Evolutionary conservation across 2,888 invertebrate species (phyloP), one percentile per base, ranked within the genome.

Genomic region (Acanthosepion esculentum): DNA sequence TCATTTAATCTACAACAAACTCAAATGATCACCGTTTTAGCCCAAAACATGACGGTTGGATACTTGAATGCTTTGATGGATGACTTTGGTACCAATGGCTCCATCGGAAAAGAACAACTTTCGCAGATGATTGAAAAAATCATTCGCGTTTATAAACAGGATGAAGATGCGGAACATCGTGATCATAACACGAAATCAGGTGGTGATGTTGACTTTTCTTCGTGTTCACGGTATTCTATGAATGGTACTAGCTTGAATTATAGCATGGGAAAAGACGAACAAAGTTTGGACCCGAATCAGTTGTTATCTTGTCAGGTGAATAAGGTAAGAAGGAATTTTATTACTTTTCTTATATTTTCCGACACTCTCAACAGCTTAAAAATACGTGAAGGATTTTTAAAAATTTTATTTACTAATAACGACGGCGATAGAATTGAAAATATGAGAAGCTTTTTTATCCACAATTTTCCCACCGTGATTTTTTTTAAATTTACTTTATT

Each of bases 71-170:
- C 48, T 1, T n/a, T 93, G 20, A 93, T 93, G 53, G 18, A 50
- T 1, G 18, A 53, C n/a, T 93, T 50, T 48, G 93, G 93, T n/a
- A 53, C 93, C 6, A 53, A 93, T 12, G 93, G 48, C 29, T 53
- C 93, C n/a, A 93, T 93, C 12, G 53, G 48, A 18, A 53, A 48
- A 53, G n/a, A 29, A 2, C 93, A 93, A 93, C 48, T 93, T 29
- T n/a, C 93, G n/a, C 12, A 29, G 6, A 93, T 93, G 93, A 93
- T 93, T 18, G 48, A 93, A 93, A 53, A 93, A 29, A n/a, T 78
- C 7, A 33, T 33, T n/a, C n/a, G 33, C n/a, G 33, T 15, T n/a
- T 12, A 33, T 15, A 33, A n/a, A n/a, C n/a, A 78, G 12, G 12
- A n/a, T n/a, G n/a, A 78, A 1, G 18, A 78, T 78, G 10, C n/a